Conservation (phyloP, 2,888 invertebrate species). For the Rhagium mordax region DNA sequence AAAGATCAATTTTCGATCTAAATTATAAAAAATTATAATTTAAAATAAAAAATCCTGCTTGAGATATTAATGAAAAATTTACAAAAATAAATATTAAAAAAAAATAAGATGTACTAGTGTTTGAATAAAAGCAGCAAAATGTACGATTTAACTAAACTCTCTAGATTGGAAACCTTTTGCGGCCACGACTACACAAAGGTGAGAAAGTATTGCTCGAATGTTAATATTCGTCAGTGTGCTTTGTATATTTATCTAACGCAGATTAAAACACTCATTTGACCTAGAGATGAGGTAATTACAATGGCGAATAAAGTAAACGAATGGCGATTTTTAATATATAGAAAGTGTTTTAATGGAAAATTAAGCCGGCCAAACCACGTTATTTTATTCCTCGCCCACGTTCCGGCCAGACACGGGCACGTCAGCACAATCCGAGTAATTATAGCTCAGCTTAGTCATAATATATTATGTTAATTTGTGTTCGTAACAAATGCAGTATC, state of each 20-base stretch:
- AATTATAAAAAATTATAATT: too few relatives aligned
- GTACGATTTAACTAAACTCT: too few relatives aligned
- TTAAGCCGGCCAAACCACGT: slow-evolving; percentile 34
- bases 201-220: too few relatives aligned
- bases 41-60: too few relatives aligned
- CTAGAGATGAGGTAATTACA: slow-evolving; percentile 4
- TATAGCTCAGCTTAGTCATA: slow-evolving; percentile 64
- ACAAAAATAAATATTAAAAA: too few relatives aligned
- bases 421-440: slow-evolving; percentile 59
- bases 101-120: too few relatives aligned
- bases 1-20: too few relatives aligned
- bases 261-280: slow-evolving; percentile 5
- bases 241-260: neutral
- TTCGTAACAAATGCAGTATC: slow-evolving; percentile 64
- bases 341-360: slow-evolving; percentile 56
- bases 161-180: too few relatives aligned
- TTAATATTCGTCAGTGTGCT: neutral
- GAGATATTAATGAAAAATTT: too few relatives aligned
- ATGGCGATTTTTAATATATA: slow-evolving; percentile 53
- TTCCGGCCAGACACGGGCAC: slow-evolving; percentile 49
- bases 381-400: slow-evolving; percentile 47
- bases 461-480: slow-evolving; percentile 67
- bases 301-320: slow-evolving; percentile 14
- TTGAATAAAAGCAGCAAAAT: too few relatives aligned
- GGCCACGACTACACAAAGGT: too few relatives aligned